These are phyloP conservation scores for Noctilio leporinus DNA, from an alignment of 2,113 vertebrate genomes.

Conservation along the genomic window DNA sequence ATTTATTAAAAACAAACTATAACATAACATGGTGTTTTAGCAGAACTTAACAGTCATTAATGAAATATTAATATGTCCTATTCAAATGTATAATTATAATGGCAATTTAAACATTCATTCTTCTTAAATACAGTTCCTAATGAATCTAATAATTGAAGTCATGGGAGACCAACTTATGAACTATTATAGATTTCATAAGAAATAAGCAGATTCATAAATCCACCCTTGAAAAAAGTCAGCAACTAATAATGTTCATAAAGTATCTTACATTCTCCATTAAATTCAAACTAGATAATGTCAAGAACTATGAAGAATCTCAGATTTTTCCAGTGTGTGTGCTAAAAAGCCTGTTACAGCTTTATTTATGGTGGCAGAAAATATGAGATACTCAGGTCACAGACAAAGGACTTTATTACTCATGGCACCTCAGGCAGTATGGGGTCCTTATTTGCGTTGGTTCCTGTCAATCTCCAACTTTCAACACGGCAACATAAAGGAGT, in stretches of 20 bases:
- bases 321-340: background rate
- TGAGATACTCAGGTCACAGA: background rate
- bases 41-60: background rate
- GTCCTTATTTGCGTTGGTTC: fast-evolving
- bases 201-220: background rate
- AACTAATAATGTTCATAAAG: background rate
- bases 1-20: background rate
- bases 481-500: fast-evolving
- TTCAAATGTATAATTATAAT: background rate
- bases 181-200: conserved; percentile 4
- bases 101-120: background rate
- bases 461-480: background rate
- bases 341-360: background rate
- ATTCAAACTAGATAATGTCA: background rate
- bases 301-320: background rate
- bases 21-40: background rate
- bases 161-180: background rate
- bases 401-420: background rate
- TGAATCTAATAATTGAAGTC: conserved; percentile 30
- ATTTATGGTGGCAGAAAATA: background rate
- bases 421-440: background rate
- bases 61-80: background rate
- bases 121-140: background rate
- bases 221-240: background rate
- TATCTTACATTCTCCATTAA: background rate